These are phyloP conservation scores for Teinopalpus imperialis DNA, from an alignment of 2,888 invertebrate species.

Conservation along the genomic window DNA sequence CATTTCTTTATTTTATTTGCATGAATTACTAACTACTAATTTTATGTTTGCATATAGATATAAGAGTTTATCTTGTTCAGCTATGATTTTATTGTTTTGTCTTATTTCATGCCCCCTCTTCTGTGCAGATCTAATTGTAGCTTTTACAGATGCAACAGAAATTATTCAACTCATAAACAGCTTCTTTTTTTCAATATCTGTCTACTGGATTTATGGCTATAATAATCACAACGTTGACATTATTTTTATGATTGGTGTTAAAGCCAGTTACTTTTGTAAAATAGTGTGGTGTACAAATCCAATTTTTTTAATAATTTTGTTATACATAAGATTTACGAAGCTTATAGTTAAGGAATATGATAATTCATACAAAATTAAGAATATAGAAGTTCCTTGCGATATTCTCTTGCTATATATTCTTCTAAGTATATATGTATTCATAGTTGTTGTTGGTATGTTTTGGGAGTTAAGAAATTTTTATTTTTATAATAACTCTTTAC, in stretches of 20 bases:
- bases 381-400: constrained; percentile 37
- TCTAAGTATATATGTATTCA: constrained; percentile 43
- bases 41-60: constrained; percentile 38
- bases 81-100: constrained; percentile 41
- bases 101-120: constrained; percentile 55
- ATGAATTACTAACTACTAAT: constrained; percentile 40
- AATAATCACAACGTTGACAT: constrained; percentile 65
- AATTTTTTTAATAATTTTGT: constrained; percentile 40
- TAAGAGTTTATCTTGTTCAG: constrained; percentile 38
- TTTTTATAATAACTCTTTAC: constrained; percentile 33
- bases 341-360: constrained; percentile 36
- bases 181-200: constrained; percentile 54
- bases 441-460: constrained; percentile 46
- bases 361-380: constrained; percentile 40
- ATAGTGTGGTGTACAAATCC: constrained; percentile 59
- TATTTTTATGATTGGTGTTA: constrained; percentile 72
- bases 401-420: constrained; percentile 45
- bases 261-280: constrained; percentile 65
- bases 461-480: constrained; percentile 42
- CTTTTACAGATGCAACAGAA: constrained; percentile 50
- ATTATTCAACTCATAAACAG: constrained; percentile 55
- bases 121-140: constrained; percentile 58
- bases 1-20: constrained; percentile 54
- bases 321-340: constrained; percentile 40
- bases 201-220: constrained; percentile 69